Evolutionary conservation across 2,797 vertebrate genomes (phyloP).

Genomic region (Eulemur mongoz): DNA sequence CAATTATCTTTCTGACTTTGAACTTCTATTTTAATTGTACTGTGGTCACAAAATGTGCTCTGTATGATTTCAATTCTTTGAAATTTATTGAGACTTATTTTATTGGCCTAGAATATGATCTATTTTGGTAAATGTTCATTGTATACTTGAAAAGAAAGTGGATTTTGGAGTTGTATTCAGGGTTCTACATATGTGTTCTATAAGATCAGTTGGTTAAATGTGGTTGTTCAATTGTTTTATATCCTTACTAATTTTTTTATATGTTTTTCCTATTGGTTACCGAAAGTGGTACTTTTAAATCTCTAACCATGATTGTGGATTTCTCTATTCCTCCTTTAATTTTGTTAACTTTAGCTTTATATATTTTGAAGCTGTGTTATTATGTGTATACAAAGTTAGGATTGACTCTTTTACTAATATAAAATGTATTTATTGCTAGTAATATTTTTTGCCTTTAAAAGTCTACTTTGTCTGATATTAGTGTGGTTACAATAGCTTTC

Average conservation of each 20-base stretch:
- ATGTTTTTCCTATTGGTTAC: background rate
- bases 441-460: background rate
- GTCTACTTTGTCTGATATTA: background rate
- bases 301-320: background rate
- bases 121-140: background rate
- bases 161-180: background rate
- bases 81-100: background rate
- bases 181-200: background rate
- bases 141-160: background rate
- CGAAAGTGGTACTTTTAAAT: background rate
- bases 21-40: background rate
- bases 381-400: background rate
- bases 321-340: background rate
- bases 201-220: background rate
- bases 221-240: background rate
- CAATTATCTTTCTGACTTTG: background rate
- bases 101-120: background rate
- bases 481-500: background rate
- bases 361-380: background rate
- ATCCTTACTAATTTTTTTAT: background rate
- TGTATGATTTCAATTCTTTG: background rate
- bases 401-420: background rate
- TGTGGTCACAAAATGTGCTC: background rate
- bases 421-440: background rate
- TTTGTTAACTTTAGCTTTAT: background rate